Base-by-base conservation (phyloP, 1,140 invertebrate genomes). In the Philopotamus ludificatus region DNA sequence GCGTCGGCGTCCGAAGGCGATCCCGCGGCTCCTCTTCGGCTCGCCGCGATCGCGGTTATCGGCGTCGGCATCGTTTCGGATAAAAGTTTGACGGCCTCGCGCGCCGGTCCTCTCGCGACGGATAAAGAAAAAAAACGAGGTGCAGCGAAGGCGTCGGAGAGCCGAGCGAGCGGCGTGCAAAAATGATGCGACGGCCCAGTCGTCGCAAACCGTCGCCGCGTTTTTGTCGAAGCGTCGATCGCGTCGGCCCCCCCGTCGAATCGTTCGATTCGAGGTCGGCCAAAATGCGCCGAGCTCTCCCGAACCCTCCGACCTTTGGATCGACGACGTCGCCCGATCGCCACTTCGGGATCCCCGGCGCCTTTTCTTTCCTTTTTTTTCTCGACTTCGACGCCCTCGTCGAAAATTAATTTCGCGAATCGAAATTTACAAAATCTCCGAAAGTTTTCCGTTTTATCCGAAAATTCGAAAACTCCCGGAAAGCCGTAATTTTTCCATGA, bases 171-270 rank as follows among this genome's bases (percentile, higher is more conserved):
- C 34, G 34, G 54, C 54, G 54, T 42, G 54, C 54, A 42, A 57
- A 57, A 57, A 21, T 42, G 54, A 57, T 42, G 54, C 54, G 54
- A 57, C 34, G 20, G 20, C 41, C n/a, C 54, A 42, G 54, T 3
- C 34, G 39, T 57, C 54, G 28, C 41, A 39, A 57, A 57, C 54
- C 54, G 34, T 57, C 28, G 28, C 4, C 28, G 28, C 28, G n/a
- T n/a, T n/a, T n/a, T n/a, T n/a, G n/a, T n/a, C n/a, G n/a, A n/a
- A n/a, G n/a, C n/a, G n/a, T 12, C 28, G 28, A 34, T 12, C 12
- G 28, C 28, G 12, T 12, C 28, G 4, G 28, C 12, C 28, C 28
- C 28, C 12, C 28, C 28, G 28, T 34, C n/a, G n/a, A n/a, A n/a
- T 34, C 28, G 28, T 34, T 34, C 28, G 28, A 34, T 12, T 34